Conservation (phyloP, 2,797 vertebrate genomes). For the Macroramphosus scolopax region DNA sequence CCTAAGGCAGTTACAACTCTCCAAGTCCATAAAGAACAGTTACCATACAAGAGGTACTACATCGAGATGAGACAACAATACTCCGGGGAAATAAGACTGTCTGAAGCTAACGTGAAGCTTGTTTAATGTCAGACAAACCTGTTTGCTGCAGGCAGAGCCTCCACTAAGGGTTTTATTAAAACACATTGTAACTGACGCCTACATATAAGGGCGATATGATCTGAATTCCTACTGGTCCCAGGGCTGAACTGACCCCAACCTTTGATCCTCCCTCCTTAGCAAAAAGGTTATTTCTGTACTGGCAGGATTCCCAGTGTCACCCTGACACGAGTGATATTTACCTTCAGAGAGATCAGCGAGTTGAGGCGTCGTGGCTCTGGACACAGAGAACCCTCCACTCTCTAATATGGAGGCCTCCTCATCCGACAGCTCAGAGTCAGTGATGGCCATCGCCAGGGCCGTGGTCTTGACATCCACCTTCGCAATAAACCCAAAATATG, state of each 20-base stretch:
- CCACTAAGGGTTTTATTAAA: too few species aligned
- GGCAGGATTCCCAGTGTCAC: neutral
- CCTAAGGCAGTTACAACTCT: too few species aligned
- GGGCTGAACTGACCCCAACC: neutral
- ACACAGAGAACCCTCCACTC: constrained; percentile 96
- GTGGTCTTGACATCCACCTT: constrained; percentile 97
- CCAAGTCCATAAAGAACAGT: too few species aligned
- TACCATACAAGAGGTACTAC: too few species aligned
- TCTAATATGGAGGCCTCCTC: constrained; percentile 97
- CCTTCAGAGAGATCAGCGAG: constrained; percentile 94
- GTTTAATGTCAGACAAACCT: too few species aligned
- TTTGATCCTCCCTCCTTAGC: neutral
- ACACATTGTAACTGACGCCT: too few species aligned
- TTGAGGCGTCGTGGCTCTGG: constrained; percentile 95
- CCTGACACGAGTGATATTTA: constrained; percentile 47
- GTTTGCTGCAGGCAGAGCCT: too few species aligned
- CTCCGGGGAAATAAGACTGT: too few species aligned
- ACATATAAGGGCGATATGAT: too few species aligned
- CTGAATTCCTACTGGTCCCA: neutral
- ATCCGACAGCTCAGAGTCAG: constrained; percentile 96
- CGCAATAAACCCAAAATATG: neutral
- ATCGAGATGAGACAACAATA: too few species aligned
- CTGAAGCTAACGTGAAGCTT: too few species aligned
- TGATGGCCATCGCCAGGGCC: constrained; percentile 95
- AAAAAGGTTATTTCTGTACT: neutral